Conservation (phyloP, 2,888 invertebrate genomes). For the Lamellibrachia columna region DNA sequence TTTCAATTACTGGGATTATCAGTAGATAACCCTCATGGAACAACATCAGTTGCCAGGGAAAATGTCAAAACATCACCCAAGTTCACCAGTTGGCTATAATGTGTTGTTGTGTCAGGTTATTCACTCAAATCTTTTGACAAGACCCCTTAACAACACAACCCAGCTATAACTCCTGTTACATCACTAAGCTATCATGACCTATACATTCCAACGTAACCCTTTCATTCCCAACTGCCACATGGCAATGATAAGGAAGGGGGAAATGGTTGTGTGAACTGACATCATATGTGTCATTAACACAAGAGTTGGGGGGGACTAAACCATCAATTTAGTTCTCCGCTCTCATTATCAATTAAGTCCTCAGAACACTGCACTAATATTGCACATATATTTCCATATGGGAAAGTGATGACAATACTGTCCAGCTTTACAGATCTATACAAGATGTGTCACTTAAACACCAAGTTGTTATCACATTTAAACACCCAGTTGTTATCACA, state of each 20-base stretch:
- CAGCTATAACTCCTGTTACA: background rate
- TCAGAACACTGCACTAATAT: background rate
- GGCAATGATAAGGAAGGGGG: background rate
- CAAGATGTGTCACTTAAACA: too few relatives aligned
- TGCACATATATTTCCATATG: background rate
- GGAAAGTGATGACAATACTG: too few relatives aligned
- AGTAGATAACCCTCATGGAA: background rate
- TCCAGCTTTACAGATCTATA: too few relatives aligned
- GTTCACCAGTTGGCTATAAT: background rate
- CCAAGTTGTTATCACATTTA: too few relatives aligned
- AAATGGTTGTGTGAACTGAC: background rate
- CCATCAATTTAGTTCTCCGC: too few relatives aligned
- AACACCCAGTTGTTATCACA: too few relatives aligned
- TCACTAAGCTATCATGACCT: background rate
- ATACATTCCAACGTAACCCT: slow-evolving; percentile 8
- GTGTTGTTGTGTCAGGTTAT: background rate
- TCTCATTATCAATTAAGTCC: too few relatives aligned
- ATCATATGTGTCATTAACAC: too few relatives aligned
- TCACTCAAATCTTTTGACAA: background rate
- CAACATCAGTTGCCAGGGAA: background rate
- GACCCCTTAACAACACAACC: background rate
- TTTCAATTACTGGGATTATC: background rate
- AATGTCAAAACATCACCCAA: background rate
- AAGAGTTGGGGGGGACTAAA: too few relatives aligned
- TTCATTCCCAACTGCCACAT: background rate